Base-by-base conservation (phyloP, 2,797 vertebrate genomes). In the Distichodus sexfasciatus region DNA sequence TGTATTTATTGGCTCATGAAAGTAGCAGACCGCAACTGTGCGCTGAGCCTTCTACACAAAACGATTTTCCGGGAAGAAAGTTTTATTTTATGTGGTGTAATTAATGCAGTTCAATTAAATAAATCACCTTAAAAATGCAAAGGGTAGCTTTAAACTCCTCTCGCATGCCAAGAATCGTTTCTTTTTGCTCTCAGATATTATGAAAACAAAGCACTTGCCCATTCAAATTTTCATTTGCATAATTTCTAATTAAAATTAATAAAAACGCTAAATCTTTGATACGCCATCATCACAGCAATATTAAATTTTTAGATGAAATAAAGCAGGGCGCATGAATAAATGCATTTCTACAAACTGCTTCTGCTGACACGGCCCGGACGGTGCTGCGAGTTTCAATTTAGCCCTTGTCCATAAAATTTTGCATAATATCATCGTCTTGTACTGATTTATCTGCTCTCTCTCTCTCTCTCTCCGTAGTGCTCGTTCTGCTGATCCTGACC, bases 401-500 rank as follows among this genome's bases (percentile, higher is more conserved):
- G 29, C 23, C 19, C 17, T 1, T 2, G 29, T 35, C 10, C 62
- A n/a, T n/a, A n/a, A n/a, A n/a, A n/a, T n/a, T 26, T 26, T 54
- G 26, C 36, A 12, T 69, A 41, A 69, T 55, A 15, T 19, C 43
- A 3, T 40, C 23, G 33, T 48, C 11, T 7, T 6, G 38, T 11
- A n/a, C 38, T n/a, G 3, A 17, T 53, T 17, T 53, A 0, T 66
- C 17, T 1, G 58, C 10, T 26, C 9, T 70, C 41, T 69, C 19
- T 64, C 11, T 55, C 44, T 7, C 35, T 53, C 17, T 62, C 26
- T 48, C 21, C 21, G 28, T 81, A 99, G 97, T 99, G 73, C 90
- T 99, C 38, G 93, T 97, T 66, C 87, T 99, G 67, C 92, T 99
- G 76, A 97, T 99, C 86, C 90, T 99, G 79, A 96, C 96, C 0